phyloP scores from a whole-genome alignment of 1,140 invertebrate genomes.

The Metopolophium dirhodum region DNA sequence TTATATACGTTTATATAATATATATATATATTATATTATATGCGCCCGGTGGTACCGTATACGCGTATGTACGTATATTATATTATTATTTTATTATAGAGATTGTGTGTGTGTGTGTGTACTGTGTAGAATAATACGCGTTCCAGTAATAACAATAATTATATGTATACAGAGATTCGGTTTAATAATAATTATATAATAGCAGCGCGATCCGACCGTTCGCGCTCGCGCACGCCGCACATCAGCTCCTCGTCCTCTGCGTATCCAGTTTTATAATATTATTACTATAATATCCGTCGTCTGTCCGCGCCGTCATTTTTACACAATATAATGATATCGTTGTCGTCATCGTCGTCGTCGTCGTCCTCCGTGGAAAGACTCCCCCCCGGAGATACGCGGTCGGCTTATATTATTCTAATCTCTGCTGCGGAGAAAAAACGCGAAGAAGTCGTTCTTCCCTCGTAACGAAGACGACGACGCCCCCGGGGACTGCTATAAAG shows the following conservation, averaged over 20 bases:
- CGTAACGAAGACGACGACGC: neutral
- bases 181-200: conserved; percentile 49
- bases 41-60: neutral
- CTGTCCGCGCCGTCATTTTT: neutral
- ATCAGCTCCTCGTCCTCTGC: neutral
- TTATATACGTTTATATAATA: neutral
- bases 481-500: neutral
- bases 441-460: neutral
- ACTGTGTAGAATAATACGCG: neutral
- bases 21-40: neutral
- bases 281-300: neutral
- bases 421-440: neutral
- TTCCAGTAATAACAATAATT: conserved; percentile 47
- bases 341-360: too few species aligned
- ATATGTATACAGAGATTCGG: conserved; percentile 21
- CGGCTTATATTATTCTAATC: neutral
- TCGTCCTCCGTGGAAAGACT: too few species aligned
- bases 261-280: neutral
- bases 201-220: neutral
- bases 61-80: neutral
- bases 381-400: neutral
- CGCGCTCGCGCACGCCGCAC: neutral
- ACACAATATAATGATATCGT: neutral
- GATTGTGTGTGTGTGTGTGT: neutral
- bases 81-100: neutral